These are phyloP conservation scores for Pecten maximus DNA, from an alignment of 2,888 invertebrate species.

Conservation along the genomic window DNA sequence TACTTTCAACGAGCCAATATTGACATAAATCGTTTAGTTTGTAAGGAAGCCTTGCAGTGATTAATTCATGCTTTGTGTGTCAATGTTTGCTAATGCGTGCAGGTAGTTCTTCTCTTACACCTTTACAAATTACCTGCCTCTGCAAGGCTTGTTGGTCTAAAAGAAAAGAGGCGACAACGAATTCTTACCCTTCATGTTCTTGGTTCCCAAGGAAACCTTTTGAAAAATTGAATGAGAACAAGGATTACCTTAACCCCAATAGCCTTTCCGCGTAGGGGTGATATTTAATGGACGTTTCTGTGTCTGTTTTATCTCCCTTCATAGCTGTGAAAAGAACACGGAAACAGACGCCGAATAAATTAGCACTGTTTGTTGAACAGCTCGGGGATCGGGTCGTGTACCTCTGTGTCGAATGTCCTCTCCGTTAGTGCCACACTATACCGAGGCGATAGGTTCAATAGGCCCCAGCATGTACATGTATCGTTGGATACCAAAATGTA, in stretches of 20 bases:
- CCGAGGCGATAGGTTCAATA: too few species aligned
- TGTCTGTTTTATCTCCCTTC: conserved; percentile 17
- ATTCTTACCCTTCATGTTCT: background rate
- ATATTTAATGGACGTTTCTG: background rate
- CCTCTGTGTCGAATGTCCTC: background rate
- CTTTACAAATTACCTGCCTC: conserved; percentile 4
- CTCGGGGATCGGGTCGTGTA: background rate
- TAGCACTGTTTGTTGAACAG: background rate
- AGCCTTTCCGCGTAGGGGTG: background rate
- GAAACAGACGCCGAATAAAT: conserved; percentile 1
- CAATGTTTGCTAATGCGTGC: conserved; percentile 23
- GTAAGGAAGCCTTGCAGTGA: background rate
- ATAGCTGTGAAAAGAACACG: background rate
- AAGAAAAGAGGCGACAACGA: background rate
- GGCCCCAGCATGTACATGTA: too few species aligned
- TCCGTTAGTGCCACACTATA: background rate
- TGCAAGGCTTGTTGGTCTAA: conserved; percentile 30
- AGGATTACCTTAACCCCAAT: background rate
- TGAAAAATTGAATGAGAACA: background rate
- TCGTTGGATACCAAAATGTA: too few species aligned
- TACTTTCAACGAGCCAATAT: background rate
- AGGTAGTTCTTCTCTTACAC: background rate
- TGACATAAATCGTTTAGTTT: background rate
- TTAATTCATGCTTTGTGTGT: background rate
- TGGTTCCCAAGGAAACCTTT: conserved; percentile 20